These are phyloP conservation scores for Enteromius paludinosus DNA, from an alignment of 2,797 vertebrate genomes.

Conservation along the genomic window DNA sequence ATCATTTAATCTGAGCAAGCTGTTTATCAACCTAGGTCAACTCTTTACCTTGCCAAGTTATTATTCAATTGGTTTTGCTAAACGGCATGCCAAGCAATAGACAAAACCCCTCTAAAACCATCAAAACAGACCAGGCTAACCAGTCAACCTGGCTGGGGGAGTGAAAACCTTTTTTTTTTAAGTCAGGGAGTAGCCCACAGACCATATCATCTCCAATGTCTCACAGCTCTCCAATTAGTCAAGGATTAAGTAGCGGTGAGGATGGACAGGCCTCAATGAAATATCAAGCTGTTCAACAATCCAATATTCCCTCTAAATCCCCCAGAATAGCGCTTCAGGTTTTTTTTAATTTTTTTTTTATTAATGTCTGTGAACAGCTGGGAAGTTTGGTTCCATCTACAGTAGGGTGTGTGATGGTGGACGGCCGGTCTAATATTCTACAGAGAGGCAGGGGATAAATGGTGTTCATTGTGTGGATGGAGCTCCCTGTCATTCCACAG, in stretches of 20 bases:
- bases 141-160: neutral
- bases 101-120: neutral
- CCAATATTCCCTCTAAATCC: neutral
- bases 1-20: neutral
- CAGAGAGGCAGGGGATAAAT: constrained; percentile 75
- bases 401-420: constrained; percentile 14
- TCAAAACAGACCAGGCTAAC: neutral
- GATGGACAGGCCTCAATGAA: constrained; percentile 36
- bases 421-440: constrained; percentile 54
- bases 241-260: constrained; percentile 44
- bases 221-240: constrained; percentile 45
- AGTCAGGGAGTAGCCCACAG: constrained; percentile 18
- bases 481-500: constrained; percentile 79
- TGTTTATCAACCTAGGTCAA: neutral
- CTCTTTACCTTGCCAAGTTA: neutral
- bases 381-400: constrained; percentile 34
- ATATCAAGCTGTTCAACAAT: constrained; percentile 15
- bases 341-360: neutral
- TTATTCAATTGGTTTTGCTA: neutral
- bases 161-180: neutral
- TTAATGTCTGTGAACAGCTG: constrained; percentile 4
- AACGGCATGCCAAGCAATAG: neutral
- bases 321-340: neutral
- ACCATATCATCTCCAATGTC: constrained; percentile 25
- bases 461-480: constrained; percentile 75